Percentiles rank a stretch among this genome's conserved stretches.
phyloP scores from a whole-genome alignment of 2,113 vertebrate species.

The Coregonus clupeaformis region DNA sequence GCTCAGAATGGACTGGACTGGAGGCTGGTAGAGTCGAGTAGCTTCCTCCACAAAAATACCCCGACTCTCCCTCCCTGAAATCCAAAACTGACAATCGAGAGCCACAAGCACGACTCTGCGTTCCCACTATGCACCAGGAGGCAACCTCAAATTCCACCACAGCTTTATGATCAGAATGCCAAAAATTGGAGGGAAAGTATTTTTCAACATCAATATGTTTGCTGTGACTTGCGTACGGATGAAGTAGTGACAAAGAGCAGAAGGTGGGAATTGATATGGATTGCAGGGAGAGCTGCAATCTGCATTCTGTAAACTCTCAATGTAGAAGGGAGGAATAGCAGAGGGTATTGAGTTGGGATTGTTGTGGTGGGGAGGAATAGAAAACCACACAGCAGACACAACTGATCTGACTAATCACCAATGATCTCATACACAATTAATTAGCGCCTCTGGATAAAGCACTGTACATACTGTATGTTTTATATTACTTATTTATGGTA shows the following conservation, averaged over 20 bases:
- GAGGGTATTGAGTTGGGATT: conserved; percentile 13
- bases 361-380: conserved; percentile 44
- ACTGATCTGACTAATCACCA: conserved; percentile 57
- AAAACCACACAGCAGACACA: conserved; percentile 48
- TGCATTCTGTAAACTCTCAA: conserved; percentile 12
- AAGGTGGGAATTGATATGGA: not conserved
- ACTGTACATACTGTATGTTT: conserved; percentile 46
- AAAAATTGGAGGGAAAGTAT: not conserved
- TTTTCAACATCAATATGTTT: not conserved
- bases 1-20: conserved; percentile 11
- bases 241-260: not conserved
- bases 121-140: conserved; percentile 15
- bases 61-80: conserved; percentile 42
- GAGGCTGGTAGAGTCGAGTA: conserved; percentile 35
- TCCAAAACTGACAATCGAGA: conserved; percentile 55
- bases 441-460: conserved; percentile 53
- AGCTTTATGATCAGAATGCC: conserved; percentile 28
- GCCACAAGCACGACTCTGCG: conserved; percentile 22
- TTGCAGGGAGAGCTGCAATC: conserved; percentile 29
- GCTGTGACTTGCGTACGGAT: not conserved
- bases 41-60: conserved; percentile 22
- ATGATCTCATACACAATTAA: conserved; percentile 62
- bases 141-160: conserved; percentile 43
- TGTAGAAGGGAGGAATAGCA: conserved; percentile 1
- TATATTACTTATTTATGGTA: conserved; percentile 37